Conservation (phyloP, 2,888 invertebrate species). For the Lycocerus yunnanus region DNA sequence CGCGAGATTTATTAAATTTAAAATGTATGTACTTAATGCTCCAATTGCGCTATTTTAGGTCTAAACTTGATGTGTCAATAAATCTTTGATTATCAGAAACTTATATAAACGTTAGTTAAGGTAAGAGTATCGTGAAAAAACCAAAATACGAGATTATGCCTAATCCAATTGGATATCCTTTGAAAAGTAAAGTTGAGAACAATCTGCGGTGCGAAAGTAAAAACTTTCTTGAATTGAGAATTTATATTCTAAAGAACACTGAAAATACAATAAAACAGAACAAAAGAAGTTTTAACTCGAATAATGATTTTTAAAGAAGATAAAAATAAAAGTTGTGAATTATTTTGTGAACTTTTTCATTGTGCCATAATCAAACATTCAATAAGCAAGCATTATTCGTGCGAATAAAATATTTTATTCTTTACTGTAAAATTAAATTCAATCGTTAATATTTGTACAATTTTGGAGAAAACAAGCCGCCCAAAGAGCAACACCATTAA, state of each 20-base stretch:
- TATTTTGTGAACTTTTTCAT: not conserved
- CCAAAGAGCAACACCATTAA: not conserved
- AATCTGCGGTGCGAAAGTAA: conserved; percentile 3
- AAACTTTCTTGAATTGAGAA: conserved; percentile 1
- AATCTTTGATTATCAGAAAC: not conserved
- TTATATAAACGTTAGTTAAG: not conserved
- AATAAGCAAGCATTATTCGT: not conserved
- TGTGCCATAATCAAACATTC: not conserved
- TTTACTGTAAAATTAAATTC: not conserved
- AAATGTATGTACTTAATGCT: too few species aligned
- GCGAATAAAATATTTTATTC: not conserved
- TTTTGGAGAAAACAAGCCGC: not conserved
- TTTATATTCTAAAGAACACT: not conserved
- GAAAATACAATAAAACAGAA: conserved; percentile 2
- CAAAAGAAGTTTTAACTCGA: not conserved
- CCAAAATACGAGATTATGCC: not conserved
- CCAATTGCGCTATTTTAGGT: too few species aligned
- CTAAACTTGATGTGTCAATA: not conserved
- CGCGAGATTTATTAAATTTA: too few species aligned
- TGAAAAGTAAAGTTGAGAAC: not conserved
- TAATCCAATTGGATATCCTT: conserved; percentile 1
- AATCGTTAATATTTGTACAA: not conserved
- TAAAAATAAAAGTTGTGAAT: not conserved
- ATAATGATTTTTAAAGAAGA: conserved; percentile 1
- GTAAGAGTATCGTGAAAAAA: not conserved